phyloP scores from a whole-genome alignment of 1,140 invertebrate species.

The Pogonomyrmex californicus region DNA sequence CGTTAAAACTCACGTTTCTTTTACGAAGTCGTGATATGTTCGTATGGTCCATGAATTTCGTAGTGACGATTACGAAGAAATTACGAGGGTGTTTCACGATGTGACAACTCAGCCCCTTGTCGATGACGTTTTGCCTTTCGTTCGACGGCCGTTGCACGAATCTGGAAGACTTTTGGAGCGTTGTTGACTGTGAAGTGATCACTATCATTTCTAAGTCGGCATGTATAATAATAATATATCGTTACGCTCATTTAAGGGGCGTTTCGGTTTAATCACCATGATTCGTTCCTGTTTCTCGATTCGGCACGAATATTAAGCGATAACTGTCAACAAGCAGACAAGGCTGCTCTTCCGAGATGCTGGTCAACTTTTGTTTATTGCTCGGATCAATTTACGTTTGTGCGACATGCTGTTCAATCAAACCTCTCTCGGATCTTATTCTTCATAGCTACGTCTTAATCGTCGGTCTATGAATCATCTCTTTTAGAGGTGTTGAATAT shows the following conservation, averaged over 20 bases:
- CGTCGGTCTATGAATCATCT: neutral
- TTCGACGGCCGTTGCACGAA: neutral
- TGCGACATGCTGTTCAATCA: neutral
- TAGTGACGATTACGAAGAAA: constrained; percentile 5
- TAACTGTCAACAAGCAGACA: neutral
- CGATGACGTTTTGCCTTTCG: neutral
- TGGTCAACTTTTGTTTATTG: neutral
- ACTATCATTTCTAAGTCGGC: neutral
- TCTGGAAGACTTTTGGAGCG: constrained; percentile 53
- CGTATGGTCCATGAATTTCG: constrained; percentile 36
- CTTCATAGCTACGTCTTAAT: neutral
- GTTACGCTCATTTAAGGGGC: constrained; percentile 38
- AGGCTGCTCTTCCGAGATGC: neutral
- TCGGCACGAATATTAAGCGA: constrained; percentile 11
- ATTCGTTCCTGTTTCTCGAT: constrained; percentile 23
- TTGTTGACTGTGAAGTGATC: constrained; percentile 10
- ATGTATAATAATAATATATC: constrained; percentile 34
- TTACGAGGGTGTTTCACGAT: neutral
- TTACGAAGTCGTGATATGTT: constrained; percentile 46
- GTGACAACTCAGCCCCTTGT: neutral
- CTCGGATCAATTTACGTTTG: neutral
- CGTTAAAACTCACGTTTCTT: constrained; percentile 1
- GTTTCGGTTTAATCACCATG: constrained; percentile 45
- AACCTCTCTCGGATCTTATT: neutral
- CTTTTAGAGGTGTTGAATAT: neutral